A percentile compares a stretch with the other conserved stretches of the same genome.
phyloP scores from a whole-genome alignment of 1,140 invertebrate species.

The Orussus abietinus region DNA sequence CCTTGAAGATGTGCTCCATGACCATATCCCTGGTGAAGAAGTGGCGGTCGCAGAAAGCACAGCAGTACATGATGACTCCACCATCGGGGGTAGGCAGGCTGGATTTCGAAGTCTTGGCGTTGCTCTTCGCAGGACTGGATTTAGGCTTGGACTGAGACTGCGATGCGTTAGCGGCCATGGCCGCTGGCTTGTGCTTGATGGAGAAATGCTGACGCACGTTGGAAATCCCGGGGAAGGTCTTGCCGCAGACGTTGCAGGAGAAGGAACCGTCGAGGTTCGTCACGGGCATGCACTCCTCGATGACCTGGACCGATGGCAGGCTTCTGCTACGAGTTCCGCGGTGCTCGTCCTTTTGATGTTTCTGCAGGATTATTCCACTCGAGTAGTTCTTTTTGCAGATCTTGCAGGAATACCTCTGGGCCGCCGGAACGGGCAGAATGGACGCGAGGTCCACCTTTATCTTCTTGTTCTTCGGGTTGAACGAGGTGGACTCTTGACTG shows the following conservation, averaged over 20 bases:
- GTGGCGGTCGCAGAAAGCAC: slow-evolving; percentile 39
- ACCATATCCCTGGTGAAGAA: slow-evolving; percentile 35
- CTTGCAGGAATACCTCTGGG: too few species aligned
- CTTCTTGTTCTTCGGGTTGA: slow-evolving; percentile 17
- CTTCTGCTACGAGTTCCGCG: slow-evolving; percentile 17
- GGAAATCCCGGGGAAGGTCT: slow-evolving; percentile 53
- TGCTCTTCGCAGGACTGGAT: too few species aligned
- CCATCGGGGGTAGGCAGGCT: too few species aligned
- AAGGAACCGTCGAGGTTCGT: slow-evolving; percentile 50
- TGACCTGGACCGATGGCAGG: too few species aligned
- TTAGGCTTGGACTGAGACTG: too few species aligned
- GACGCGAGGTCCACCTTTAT: slow-evolving; percentile 14
- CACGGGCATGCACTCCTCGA: slow-evolving; percentile 51
- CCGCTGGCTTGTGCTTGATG: slow-evolving; percentile 43
- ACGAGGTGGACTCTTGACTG: background rate
- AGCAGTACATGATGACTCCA: slow-evolving; percentile 40
- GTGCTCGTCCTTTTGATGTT: slow-evolving; percentile 41
- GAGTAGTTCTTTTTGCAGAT: slow-evolving; percentile 40
- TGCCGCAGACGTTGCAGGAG: slow-evolving; percentile 57
- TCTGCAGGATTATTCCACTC: slow-evolving; percentile 41
- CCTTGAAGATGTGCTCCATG: slow-evolving; percentile 33
- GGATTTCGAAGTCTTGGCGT: too few species aligned
- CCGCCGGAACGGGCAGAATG: too few species aligned
- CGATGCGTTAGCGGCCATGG: too few species aligned
- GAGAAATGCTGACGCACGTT: slow-evolving; percentile 58